phyloP scores from a whole-genome alignment of 2,888 invertebrate species.

The Apodemia zela region DNA sequence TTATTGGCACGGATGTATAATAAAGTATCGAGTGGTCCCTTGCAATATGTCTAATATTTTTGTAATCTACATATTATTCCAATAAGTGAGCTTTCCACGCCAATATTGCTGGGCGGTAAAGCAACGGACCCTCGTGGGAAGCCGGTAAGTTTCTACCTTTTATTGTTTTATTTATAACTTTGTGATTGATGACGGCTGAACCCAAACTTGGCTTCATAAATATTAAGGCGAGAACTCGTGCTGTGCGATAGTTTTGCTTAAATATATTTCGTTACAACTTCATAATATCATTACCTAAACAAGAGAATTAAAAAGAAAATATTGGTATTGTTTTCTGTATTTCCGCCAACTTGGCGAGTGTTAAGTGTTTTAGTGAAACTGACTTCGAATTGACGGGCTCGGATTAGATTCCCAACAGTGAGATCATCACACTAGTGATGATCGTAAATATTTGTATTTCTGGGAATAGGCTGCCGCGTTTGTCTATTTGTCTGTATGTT shows the following conservation, averaged over 20 bases:
- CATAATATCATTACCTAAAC: not conserved
- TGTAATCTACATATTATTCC: conserved; percentile 79
- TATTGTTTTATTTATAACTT: conserved; percentile 81
- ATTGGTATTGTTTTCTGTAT: not conserved
- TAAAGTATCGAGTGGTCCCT: conserved; percentile 61
- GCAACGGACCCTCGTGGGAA: conserved; percentile 59
- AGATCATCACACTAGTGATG: no score
- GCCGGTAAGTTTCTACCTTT: conserved; percentile 74
- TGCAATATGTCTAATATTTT: conserved; percentile 66
- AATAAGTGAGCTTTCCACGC: conserved; percentile 72
- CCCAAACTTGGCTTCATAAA: conserved; percentile 72
- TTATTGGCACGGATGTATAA: conserved; percentile 47
- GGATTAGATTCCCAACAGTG: no score
- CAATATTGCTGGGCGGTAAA: conserved; percentile 64
- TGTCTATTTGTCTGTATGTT: no score
- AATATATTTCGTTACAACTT: conserved; percentile 6
- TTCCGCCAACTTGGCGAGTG: no score
- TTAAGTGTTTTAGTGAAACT: no score
- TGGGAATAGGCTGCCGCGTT: no score
- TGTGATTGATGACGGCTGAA: conserved; percentile 77
- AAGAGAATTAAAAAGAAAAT: not conserved
- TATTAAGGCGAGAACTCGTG: conserved; percentile 67
- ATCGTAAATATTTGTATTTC: no score
- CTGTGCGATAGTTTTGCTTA: conserved; percentile 59
- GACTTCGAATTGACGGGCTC: no score